Percentiles rank a stretch among this genome's conserved stretches.
phyloP scores from a whole-genome alignment of 1,140 invertebrate genomes.

The Drosophila pectinifera region DNA sequence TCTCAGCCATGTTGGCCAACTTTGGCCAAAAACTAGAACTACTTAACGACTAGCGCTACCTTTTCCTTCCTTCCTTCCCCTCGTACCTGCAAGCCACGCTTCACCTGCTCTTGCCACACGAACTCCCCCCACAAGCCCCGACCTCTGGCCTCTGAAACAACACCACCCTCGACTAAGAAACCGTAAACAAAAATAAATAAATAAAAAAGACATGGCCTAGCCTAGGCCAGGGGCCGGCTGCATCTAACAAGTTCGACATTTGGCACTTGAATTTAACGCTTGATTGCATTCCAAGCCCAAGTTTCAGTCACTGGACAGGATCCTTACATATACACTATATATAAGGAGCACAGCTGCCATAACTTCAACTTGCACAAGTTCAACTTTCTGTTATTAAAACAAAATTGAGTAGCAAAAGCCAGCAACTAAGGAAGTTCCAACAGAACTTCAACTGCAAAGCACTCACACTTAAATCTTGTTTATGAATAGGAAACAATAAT shows the following conservation, averaged over 20 bases:
- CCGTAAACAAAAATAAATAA: slow-evolving; percentile 64
- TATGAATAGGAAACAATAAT: slow-evolving; percentile 4
- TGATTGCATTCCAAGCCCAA: slow-evolving; percentile 66
- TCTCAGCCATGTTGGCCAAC: slow-evolving; percentile 32
- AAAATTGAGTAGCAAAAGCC: slow-evolving; percentile 10
- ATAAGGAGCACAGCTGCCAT: slow-evolving; percentile 18
- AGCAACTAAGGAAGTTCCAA: slow-evolving; percentile 2
- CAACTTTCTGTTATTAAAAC: slow-evolving; percentile 12
- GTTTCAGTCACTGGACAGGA: slow-evolving; percentile 17
- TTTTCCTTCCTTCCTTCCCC: slow-evolving; percentile 33
- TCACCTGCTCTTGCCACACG: slow-evolving; percentile 42
- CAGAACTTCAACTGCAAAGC: background rate
- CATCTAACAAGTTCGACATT: slow-evolving; percentile 77
- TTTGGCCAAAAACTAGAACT: slow-evolving; percentile 43
- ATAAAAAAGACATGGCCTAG: slow-evolving; percentile 28
- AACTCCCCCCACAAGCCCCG: background rate
- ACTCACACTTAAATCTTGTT: background rate
- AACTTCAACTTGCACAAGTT: slow-evolving; percentile 15
- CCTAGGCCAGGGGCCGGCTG: slow-evolving; percentile 56
- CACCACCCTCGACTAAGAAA: slow-evolving; percentile 32
- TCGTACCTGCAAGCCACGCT: slow-evolving; percentile 34
- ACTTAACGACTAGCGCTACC: slow-evolving; percentile 29
- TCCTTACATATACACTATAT: slow-evolving; percentile 1
- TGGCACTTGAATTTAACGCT: slow-evolving; percentile 82
- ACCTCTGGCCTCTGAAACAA: slow-evolving; percentile 1